A percentile compares a stretch with the other conserved stretches of the same genome.
These are phyloP conservation scores for Hormaphis cornu DNA, from an alignment of 1,140 invertebrate species.

Conservation along the genomic window DNA sequence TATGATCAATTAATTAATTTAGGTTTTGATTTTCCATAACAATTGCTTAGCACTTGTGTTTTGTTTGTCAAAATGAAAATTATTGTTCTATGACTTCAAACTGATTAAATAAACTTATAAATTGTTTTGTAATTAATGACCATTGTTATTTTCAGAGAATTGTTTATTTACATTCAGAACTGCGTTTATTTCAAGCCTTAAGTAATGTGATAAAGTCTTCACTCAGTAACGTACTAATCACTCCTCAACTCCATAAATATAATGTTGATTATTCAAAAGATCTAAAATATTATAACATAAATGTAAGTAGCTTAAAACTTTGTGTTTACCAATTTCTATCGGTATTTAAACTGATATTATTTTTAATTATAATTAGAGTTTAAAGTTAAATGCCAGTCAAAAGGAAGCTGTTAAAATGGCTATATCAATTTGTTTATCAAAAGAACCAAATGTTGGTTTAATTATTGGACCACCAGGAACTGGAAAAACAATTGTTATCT, in stretches of 20 bases:
- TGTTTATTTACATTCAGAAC: slow-evolving; percentile 6
- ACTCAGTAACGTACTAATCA: background rate
- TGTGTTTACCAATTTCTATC: background rate
- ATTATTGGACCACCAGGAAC: slow-evolving; percentile 27
- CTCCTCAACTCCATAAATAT: slow-evolving; percentile 2
- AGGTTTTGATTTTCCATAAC: too few relatives aligned
- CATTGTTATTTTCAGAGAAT: slow-evolving; percentile 13
- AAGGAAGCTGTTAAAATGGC: slow-evolving; percentile 21
- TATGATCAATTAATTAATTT: too few relatives aligned
- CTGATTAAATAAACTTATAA: too few relatives aligned
- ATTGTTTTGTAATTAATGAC: too few relatives aligned
- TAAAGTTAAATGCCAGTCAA: slow-evolving; percentile 9
- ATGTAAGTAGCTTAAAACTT: background rate
- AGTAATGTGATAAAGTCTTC: slow-evolving; percentile 1
- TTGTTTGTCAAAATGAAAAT: too few relatives aligned
- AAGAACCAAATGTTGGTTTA: slow-evolving; percentile 4
- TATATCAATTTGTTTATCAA: background rate
- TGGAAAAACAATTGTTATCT: slow-evolving; percentile 15
- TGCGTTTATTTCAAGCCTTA: slow-evolving; percentile 24
- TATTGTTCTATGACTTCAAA: too few relatives aligned
- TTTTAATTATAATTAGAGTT: background rate
- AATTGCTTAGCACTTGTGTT: too few relatives aligned
- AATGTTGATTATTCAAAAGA: slow-evolving; percentile 4
- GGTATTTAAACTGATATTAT: background rate
- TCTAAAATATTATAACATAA: slow-evolving; percentile 10